Percentiles rank a stretch among this genome's conserved stretches.
phyloP scores from a whole-genome alignment of 2,888 invertebrate genomes.

The Pelosia muscerda region DNA sequence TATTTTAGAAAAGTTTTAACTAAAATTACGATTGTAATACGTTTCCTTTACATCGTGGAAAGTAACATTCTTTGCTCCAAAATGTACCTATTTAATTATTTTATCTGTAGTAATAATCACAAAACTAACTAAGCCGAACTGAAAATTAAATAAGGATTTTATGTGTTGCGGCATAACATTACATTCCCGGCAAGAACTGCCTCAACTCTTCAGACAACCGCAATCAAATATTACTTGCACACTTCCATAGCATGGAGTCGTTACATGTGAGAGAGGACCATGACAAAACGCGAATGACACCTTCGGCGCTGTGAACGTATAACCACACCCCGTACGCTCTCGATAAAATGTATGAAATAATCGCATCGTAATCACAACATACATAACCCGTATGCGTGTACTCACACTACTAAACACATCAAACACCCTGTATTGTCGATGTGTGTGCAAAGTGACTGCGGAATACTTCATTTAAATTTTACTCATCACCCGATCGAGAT shows the following conservation, averaged over 20 bases:
- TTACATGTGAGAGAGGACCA: background rate
- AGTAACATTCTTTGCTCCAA: too few species aligned
- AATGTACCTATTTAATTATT: too few species aligned
- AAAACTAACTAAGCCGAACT: background rate
- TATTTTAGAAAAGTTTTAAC: too few species aligned
- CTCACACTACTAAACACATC: too few species aligned
- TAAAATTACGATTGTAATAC: too few species aligned
- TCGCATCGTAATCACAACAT: background rate
- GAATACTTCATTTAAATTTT: constrained; percentile 1
- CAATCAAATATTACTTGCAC: background rate
- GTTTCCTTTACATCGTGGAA: too few species aligned
- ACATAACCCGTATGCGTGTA: background rate
- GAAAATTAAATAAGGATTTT: background rate
- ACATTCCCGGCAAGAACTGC: background rate
- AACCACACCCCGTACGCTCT: background rate
- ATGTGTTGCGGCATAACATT: background rate
- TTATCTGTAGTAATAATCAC: background rate
- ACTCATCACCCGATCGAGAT: background rate
- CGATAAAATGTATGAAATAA: background rate
- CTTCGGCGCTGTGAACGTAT: background rate
- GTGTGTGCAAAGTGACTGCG: background rate
- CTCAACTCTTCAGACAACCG: background rate
- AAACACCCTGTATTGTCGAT: background rate
- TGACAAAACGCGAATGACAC: constrained; percentile 1
- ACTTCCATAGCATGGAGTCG: background rate